Percentiles rank a stretch among this genome's conserved stretches.
These are phyloP conservation scores for Trissonchulus sp. DNA, from an alignment of 2,888 invertebrate genomes.

Conservation along the genomic window DNA sequence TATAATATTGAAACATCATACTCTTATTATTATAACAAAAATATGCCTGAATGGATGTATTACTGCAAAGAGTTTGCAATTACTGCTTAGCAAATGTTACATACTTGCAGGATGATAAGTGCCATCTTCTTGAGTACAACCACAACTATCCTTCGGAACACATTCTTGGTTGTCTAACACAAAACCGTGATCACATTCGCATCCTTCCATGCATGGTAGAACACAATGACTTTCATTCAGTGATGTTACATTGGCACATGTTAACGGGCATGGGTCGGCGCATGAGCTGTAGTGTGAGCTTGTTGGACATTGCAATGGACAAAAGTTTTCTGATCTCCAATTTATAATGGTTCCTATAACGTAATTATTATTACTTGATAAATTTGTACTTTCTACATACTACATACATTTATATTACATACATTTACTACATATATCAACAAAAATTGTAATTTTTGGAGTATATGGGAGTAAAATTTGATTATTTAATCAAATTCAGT, in stretches of 20 bases:
- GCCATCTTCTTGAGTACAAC: conserved; percentile 17
- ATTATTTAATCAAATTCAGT: no score
- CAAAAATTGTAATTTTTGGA: no score
- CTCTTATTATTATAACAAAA: no score
- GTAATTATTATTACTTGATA: no score
- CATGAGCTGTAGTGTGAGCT: conserved; percentile 38
- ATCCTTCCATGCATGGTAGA: conserved; percentile 44
- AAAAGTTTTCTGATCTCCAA: conserved; percentile 35
- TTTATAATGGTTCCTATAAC: not conserved
- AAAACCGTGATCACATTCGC: conserved; percentile 47
- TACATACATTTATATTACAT: no score
- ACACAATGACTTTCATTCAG: conserved; percentile 23
- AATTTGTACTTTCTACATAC: no score
- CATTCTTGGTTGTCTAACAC: conserved; percentile 39
- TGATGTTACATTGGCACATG: conserved; percentile 41
- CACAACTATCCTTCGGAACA: conserved; percentile 39
- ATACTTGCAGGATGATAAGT: not conserved
- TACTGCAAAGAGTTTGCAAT: no score
- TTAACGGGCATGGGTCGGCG: conserved; percentile 41
- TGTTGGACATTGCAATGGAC: conserved; percentile 38
- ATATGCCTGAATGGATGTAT: no score
- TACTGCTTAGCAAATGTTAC: no score
- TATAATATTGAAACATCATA: no score
- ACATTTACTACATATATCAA: no score
- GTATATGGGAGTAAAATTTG: no score